Conservation (phyloP, 2,797 vertebrate species). For the Melanotaenia maccullochi region DNA sequence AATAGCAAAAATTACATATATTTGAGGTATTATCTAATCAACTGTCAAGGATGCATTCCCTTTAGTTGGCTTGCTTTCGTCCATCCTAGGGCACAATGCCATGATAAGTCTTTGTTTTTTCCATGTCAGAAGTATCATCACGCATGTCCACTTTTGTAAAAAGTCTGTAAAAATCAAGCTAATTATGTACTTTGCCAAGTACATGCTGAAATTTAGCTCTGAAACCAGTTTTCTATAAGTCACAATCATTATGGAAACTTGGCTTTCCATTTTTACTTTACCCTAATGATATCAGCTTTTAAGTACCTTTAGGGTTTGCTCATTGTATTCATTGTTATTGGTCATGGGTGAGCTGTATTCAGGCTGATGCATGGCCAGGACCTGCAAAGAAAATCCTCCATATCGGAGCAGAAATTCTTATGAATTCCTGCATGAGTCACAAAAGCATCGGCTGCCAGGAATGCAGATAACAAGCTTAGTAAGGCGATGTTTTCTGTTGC, state of each 20-base stretch:
- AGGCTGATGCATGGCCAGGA: constrained; percentile 17
- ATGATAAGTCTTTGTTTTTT: not conserved
- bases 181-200: not conserved
- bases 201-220: not conserved
- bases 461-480: constrained; percentile 52
- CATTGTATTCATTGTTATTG: constrained; percentile 9
- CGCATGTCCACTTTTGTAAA: not conserved
- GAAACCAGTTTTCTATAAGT: not conserved
- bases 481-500: constrained; percentile 51
- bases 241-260: not conserved
- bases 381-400: constrained; percentile 23
- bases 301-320: constrained; percentile 2
- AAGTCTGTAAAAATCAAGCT: not conserved
- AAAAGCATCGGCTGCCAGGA: constrained; percentile 44
- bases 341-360: not conserved
- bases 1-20: not conserved
- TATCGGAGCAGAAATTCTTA: constrained; percentile 41
- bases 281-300: not conserved
- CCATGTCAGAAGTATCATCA: not conserved
- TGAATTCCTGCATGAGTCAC: constrained; percentile 51
- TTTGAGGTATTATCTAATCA: not conserved
- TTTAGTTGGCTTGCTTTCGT: not conserved
- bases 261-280: not conserved
- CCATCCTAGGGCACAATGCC: not conserved
- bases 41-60: not conserved